Evolutionary conservation across 2,888 invertebrate species (phyloP).

Genomic region (Rugalucina vietnamica): DNA sequence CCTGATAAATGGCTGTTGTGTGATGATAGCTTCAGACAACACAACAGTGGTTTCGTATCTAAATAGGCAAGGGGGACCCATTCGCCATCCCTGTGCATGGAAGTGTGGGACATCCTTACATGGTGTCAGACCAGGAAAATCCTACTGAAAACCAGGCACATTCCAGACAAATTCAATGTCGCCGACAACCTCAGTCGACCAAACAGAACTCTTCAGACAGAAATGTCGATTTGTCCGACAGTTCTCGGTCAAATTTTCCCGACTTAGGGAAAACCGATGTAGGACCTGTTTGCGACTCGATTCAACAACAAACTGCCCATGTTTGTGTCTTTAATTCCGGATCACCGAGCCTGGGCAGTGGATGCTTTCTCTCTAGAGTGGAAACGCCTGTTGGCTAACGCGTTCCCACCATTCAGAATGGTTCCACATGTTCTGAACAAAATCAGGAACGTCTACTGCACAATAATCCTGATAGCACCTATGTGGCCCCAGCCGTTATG

Average conservation of each 20-base stretch:
- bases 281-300: conserved; percentile 29
- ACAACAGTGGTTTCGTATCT: conserved; percentile 13
- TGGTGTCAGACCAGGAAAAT: not conserved
- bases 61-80: not conserved
- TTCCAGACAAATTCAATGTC: not conserved
- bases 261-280: not conserved
- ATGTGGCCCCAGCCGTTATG: conserved; percentile 19
- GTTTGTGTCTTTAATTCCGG: conserved; percentile 12
- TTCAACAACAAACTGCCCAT: too few species aligned
- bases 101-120: not conserved
- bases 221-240: not conserved
- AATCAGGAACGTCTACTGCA: not conserved
- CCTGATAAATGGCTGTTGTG: not conserved
- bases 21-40: not conserved
- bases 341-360: conserved; percentile 10
- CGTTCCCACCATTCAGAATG: not conserved
- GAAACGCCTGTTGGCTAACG: not conserved
- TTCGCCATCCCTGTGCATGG: not conserved
- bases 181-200: not conserved
- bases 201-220: not conserved
- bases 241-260: not conserved
- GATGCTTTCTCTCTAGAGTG: conserved; percentile 10
- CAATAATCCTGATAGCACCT: conserved; percentile 26
- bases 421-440: conserved; percentile 1
- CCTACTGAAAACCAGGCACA: not conserved